These are phyloP conservation scores for Lacerta agilis DNA, from an alignment of 2,797 vertebrate species.

Conservation along the genomic window DNA sequence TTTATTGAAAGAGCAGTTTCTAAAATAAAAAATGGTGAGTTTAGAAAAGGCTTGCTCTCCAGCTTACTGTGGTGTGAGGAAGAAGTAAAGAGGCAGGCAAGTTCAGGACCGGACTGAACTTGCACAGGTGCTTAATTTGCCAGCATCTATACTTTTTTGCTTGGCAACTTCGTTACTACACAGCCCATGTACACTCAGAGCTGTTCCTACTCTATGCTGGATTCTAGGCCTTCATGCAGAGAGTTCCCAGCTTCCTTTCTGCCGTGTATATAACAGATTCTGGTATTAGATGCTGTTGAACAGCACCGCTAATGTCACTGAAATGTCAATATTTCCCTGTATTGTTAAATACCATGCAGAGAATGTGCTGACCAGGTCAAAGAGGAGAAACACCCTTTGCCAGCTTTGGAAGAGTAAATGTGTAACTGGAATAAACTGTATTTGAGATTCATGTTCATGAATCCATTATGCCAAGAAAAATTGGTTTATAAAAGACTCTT, in stretches of 20 bases:
- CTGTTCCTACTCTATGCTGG: neutral
- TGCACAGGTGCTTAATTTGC: too few relatives aligned
- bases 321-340: neutral
- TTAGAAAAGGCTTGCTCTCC: neutral
- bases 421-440: constrained; percentile 10
- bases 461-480: constrained; percentile 21
- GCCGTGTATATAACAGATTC: neutral
- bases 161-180: neutral
- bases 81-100: neutral
- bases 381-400: neutral
- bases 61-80: neutral
- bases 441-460: constrained; percentile 24
- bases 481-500: neutral
- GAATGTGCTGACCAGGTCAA: neutral
- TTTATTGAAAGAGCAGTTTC: neutral
- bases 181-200: neutral
- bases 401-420: neutral
- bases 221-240: neutral
- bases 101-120: neutral
- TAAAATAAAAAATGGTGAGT: neutral
- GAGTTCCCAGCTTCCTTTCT: neutral
- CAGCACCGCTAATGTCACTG: neutral
- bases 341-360: constrained; percentile 15
- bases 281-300: neutral
- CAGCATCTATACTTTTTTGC: neutral